Conservation (phyloP, 2,888 invertebrate species). For the Oxystoma pomonae region DNA sequence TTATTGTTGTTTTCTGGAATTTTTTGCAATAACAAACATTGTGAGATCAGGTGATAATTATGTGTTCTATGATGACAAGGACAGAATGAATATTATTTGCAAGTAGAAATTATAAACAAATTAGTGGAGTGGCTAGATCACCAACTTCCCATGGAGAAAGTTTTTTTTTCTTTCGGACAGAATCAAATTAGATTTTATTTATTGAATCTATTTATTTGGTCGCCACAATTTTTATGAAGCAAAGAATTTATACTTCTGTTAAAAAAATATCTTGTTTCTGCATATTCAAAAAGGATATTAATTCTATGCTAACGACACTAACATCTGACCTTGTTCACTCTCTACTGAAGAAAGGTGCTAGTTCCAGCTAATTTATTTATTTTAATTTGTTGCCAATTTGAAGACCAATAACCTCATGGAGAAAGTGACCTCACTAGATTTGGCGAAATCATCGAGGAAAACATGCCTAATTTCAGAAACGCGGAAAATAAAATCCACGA, state of each 20-base stretch:
- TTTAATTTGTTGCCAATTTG: not conserved
- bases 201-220: too few species aligned
- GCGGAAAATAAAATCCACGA: not conserved
- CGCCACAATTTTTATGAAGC: too few species aligned
- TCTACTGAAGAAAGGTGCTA: not conserved
- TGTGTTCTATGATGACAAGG: not conserved
- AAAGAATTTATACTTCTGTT: too few species aligned
- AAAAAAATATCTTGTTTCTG: too few species aligned
- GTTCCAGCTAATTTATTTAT: not conserved
- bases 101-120: not conserved
- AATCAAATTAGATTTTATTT: too few species aligned
- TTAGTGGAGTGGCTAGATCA: not conserved
- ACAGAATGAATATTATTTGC: not conserved
- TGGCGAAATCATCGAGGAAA: not conserved
- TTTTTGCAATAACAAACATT: not conserved
- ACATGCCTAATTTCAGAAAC: not conserved
- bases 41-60: not conserved
- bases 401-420: not conserved
- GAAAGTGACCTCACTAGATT: not conserved
- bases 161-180: too few species aligned
- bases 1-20: not conserved
- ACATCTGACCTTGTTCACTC: not conserved
- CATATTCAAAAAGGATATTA: too few species aligned
- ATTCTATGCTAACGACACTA: not conserved
- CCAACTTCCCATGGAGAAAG: not conserved